Evolutionary conservation across 2,888 invertebrate species (phyloP).

Genomic region (Amiota mariae): DNA sequence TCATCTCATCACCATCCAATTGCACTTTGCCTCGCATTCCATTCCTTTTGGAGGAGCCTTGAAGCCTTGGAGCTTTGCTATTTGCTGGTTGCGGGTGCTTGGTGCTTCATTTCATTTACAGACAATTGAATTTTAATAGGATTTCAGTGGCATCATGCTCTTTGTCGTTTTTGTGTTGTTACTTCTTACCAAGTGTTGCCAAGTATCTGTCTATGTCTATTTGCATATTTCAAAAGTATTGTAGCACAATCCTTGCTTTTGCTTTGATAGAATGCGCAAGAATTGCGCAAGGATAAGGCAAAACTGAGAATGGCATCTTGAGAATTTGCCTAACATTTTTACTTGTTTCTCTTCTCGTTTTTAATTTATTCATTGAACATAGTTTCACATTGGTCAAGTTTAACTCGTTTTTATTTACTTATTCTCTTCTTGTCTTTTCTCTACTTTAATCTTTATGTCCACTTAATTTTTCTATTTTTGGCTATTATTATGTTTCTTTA

Average conservation of each 20-base stretch:
- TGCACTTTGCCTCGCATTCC: not conserved
- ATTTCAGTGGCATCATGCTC: conserved; percentile 39
- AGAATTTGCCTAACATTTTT: conserved; percentile 9
- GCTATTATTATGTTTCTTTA: not conserved
- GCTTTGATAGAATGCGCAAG: conserved; percentile 10
- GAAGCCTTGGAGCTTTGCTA: conserved; percentile 27
- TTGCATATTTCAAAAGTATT: conserved; percentile 57
- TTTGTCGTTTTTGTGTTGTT: not conserved
- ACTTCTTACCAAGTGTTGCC: conserved; percentile 6
- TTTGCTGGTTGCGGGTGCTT: conserved; percentile 33
- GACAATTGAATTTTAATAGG: conserved; percentile 66
- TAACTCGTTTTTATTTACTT: not conserved
- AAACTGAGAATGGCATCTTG: conserved; percentile 9
- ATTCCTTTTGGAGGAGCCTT: not conserved
- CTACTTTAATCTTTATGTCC: not conserved
- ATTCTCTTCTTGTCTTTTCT: not conserved
- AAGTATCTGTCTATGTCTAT: conserved; percentile 50
- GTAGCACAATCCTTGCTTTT: too few relatives aligned
- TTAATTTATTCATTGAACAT: conserved; percentile 13
- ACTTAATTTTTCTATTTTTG: not conserved
- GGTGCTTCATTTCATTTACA: conserved; percentile 56
- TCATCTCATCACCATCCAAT: not conserved
- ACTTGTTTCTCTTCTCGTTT: not conserved
- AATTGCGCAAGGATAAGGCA: not conserved
- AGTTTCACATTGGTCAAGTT: not conserved